Evolutionary conservation across 2,797 vertebrate species (phyloP).

Genomic region (Ciconia nigra): DNA sequence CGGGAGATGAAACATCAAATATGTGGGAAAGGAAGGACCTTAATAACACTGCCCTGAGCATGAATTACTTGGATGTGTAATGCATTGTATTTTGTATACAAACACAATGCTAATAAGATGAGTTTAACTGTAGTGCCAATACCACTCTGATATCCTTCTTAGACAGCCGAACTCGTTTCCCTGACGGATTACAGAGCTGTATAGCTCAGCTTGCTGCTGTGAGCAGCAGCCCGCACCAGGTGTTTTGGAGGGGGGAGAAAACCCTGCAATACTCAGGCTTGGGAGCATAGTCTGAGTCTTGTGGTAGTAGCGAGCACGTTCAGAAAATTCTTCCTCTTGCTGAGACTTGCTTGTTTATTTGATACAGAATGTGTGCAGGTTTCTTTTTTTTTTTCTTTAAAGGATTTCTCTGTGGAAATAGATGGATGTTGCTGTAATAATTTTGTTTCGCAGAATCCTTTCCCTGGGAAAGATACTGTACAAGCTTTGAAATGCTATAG

Average conservation of each 20-base stretch:
- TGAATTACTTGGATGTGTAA: not conserved
- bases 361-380: not conserved
- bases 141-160: not conserved
- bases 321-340: not conserved
- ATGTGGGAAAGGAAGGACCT: not conserved
- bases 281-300: not conserved
- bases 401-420: constrained; percentile 2
- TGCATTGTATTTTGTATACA: not conserved
- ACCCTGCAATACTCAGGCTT: not conserved
- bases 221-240: not conserved
- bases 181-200: not conserved
- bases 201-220: not conserved
- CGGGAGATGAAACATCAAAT: not conserved
- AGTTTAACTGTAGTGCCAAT: not conserved
- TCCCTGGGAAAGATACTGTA: not conserved
- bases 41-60: not conserved
- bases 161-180: fast-evolving
- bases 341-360: constrained; percentile 27
- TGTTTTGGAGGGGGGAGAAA: not conserved
- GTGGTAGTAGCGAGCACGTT: fast-evolving
- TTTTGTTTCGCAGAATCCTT: not conserved
- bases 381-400: not conserved
- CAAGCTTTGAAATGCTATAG: not conserved
- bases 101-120: not conserved
- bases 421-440: not conserved